Conservation (phyloP, 2,888 invertebrate species). For the Malthinus flaveolus region DNA sequence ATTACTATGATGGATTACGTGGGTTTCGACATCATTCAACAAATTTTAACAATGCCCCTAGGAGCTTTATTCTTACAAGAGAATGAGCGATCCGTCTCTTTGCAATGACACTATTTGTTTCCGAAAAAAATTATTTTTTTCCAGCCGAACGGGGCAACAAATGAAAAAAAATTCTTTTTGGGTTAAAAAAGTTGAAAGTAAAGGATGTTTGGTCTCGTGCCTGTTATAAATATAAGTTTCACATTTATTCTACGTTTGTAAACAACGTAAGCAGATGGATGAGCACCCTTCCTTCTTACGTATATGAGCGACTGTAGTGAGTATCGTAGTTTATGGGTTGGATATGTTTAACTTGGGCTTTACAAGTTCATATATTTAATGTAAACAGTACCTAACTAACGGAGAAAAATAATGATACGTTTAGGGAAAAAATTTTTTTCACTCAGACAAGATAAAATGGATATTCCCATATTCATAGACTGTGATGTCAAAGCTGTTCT, state of each 20-base stretch:
- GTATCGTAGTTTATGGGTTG: constrained; percentile 30
- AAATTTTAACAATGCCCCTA: constrained; percentile 37
- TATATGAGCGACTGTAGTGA: constrained; percentile 39
- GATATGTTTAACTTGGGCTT: constrained; percentile 20
- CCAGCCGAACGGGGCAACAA: not conserved
- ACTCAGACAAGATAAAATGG: too few species aligned
- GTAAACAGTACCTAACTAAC: constrained; percentile 7
- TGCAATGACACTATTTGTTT: constrained; percentile 42
- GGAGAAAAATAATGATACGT: constrained; percentile 4
- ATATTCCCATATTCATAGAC: too few species aligned
- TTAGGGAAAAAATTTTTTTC: not conserved
- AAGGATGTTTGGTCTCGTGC: constrained; percentile 49
- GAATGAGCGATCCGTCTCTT: constrained; percentile 51
- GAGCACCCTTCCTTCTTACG: constrained; percentile 36
- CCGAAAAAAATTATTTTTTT: constrained; percentile 6
- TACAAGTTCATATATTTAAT: constrained; percentile 11
- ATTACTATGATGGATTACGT: constrained; percentile 50
- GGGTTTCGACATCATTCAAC: constrained; percentile 37
- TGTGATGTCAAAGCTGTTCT: too few species aligned
- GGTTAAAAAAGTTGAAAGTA: constrained; percentile 34
- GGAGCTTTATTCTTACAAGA: constrained; percentile 37
- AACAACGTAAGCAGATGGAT: constrained; percentile 44
- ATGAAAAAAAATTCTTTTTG: not conserved
- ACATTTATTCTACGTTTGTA: constrained; percentile 41
- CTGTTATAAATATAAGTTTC: constrained; percentile 44